A percentile compares a stretch with the other conserved stretches of the same genome.
Evolutionary conservation across 1,140 invertebrate genomes (phyloP).

Genomic region (Mamestra configurata): DNA sequence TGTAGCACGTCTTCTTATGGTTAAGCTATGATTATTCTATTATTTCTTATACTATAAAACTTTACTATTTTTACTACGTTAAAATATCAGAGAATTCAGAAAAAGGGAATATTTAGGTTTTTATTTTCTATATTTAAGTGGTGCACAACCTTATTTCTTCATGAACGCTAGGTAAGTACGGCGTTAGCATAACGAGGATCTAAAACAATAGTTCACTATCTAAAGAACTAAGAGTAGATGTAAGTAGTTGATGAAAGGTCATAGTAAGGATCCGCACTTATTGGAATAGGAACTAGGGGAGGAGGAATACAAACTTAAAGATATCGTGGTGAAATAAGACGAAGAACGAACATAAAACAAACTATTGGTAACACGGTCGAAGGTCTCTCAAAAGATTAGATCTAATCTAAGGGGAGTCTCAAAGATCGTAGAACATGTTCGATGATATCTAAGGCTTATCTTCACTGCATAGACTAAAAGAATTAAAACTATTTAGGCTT

Average conservation of each 20-base stretch:
- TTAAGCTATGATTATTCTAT: conserved; percentile 85
- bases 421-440: conserved; percentile 62
- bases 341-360: conserved; percentile 12
- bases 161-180: conserved; percentile 86
- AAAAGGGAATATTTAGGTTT: conserved; percentile 86
- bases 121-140: conserved; percentile 84
- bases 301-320: conserved; percentile 46
- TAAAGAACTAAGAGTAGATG: conserved; percentile 75
- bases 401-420: conserved; percentile 67
- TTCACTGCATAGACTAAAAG: conserved; percentile 74
- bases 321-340: conserved; percentile 1
- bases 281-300: conserved; percentile 81
- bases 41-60: conserved; percentile 79
- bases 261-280: conserved; percentile 71
- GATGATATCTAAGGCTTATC: conserved; percentile 70
- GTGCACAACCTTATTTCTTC: conserved; percentile 88
- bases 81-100: conserved; percentile 88
- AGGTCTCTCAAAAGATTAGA: conserved; percentile 65
- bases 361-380: conserved; percentile 32
- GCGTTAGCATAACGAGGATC: conserved; percentile 83
- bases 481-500: conserved; percentile 84
- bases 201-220: conserved; percentile 78
- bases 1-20: conserved; percentile 82
- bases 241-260: conserved; percentile 74
- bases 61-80: conserved; percentile 79